Evolutionary conservation across 2,888 invertebrate species (phyloP).

Genomic region (Trachelus stipa): DNA sequence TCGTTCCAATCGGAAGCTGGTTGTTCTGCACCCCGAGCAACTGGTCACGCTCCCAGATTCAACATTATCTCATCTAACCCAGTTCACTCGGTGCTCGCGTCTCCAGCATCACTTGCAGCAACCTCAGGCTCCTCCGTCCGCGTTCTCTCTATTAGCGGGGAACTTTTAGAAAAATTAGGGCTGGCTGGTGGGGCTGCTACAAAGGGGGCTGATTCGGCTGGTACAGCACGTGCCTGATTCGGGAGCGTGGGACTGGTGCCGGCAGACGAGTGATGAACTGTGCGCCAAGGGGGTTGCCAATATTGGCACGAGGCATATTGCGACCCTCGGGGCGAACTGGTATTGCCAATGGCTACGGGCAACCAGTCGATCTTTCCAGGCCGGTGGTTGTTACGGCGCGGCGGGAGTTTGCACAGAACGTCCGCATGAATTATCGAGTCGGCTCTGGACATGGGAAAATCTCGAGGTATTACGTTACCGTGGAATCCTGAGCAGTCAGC

Average conservation of each 20-base stretch:
- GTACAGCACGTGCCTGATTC: conserved; percentile 45
- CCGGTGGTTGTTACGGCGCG: conserved; percentile 25
- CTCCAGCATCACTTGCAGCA: conserved; percentile 16
- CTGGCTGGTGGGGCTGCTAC: not conserved
- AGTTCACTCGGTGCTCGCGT: conserved; percentile 6
- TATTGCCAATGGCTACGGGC: conserved; percentile 9
- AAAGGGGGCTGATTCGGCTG: not conserved
- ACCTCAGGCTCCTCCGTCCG: conserved; percentile 18
- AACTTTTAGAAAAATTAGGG: conserved; percentile 49
- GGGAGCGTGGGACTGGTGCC: conserved; percentile 55
- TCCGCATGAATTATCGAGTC: conserved; percentile 44
- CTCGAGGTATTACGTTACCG: conserved; percentile 3
- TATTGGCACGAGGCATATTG: conserved; percentile 65
- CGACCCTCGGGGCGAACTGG: conserved; percentile 20
- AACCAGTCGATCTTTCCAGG: conserved; percentile 41
- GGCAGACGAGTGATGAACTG: conserved; percentile 17
- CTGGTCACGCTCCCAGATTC: conserved; percentile 24
- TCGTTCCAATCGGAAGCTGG: conserved; percentile 60
- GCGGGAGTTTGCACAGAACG: conserved; percentile 38
- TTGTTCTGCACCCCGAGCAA: conserved; percentile 42
- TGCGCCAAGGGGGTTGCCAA: conserved; percentile 41
- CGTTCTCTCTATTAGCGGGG: not conserved
- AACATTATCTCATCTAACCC: not conserved
- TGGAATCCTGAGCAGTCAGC: not conserved
- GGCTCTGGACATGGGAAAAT: conserved; percentile 16